These are phyloP conservation scores for Limnodromus scolopaceus DNA, from an alignment of 2,797 vertebrate species.

Conservation along the genomic window DNA sequence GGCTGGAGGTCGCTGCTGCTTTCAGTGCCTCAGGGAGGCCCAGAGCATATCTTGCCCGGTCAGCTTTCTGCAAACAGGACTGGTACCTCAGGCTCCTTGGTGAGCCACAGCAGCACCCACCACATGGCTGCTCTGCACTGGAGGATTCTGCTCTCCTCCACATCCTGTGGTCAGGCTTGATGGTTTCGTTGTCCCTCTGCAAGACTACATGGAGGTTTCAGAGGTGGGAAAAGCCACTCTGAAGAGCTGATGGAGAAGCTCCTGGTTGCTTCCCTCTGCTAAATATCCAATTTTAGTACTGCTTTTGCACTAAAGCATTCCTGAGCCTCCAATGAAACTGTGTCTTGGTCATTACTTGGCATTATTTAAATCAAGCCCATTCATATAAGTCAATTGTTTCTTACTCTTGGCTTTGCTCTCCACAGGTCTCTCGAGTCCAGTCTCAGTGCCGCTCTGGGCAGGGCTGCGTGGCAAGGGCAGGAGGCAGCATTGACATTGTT, in stretches of 20 bases:
- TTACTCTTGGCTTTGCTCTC: background rate
- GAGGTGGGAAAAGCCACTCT: background rate
- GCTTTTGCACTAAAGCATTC: background rate
- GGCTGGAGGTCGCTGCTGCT: background rate
- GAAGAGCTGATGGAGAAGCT: background rate
- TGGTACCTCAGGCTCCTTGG: background rate
- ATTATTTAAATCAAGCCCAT: background rate
- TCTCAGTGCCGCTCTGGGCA: background rate
- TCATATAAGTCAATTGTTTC: background rate
- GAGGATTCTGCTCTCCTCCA: background rate
- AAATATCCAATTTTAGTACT: background rate
- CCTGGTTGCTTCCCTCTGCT: background rate
- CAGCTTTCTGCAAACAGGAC: background rate
- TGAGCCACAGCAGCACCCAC: background rate
- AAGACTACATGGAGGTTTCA: background rate
- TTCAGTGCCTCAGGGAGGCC: background rate
- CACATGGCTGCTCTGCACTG: background rate
- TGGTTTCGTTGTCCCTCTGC: background rate
- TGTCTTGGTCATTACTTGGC: background rate
- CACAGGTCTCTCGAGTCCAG: background rate
- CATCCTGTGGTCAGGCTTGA: background rate
- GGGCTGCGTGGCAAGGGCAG: background rate
- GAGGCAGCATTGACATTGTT: background rate
- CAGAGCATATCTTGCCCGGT: rapidly evolving
- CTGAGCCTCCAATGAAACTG: background rate